These are phyloP conservation scores for Drosophila persimilis DNA, from an alignment of 1,140 invertebrate genomes.

Conservation along the genomic window DNA sequence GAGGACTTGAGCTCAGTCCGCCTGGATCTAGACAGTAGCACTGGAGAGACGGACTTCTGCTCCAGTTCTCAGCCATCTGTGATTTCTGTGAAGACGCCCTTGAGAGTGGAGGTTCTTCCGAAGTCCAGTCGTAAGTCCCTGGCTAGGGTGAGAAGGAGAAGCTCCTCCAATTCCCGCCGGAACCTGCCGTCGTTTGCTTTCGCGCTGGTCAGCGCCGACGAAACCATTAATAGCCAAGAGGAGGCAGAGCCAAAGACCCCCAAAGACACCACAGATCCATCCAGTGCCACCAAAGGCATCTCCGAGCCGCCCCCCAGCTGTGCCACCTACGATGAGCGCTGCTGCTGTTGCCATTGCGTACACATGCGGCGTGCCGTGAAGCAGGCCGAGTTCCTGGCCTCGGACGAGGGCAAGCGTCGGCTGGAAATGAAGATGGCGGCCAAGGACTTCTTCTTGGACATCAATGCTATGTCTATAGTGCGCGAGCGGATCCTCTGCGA, in stretches of 20 bases:
- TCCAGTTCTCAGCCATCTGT: too few relatives aligned
- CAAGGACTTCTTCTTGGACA: conserved; percentile 63
- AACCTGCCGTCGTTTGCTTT: conserved; percentile 3
- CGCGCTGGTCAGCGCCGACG: conserved; percentile 39
- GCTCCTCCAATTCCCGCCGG: too few relatives aligned
- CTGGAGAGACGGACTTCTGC: too few relatives aligned
- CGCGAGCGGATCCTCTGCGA: conserved; percentile 20
- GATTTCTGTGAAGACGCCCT: too few relatives aligned
- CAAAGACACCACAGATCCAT: too few relatives aligned
- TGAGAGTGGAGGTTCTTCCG: too few relatives aligned
- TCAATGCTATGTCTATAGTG: conserved; percentile 40
- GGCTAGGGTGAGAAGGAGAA: too few relatives aligned
- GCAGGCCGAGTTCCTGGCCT: conserved; percentile 26
- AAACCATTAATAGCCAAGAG: background rate
- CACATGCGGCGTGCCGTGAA: conserved; percentile 37
- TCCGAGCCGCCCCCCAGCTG: conserved; percentile 26
- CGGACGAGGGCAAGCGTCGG: conserved; percentile 46
- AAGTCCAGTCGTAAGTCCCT: too few relatives aligned
- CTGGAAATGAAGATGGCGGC: conserved; percentile 51
- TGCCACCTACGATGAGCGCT: conserved; percentile 33
- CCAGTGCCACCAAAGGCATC: background rate
- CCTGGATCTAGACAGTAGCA: too few relatives aligned
- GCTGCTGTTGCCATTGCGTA: conserved; percentile 59
- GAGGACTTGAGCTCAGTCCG: too few relatives aligned
- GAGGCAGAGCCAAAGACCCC: background rate